Percentiles rank a stretch among this genome's conserved stretches.
Evolutionary conservation across 1,140 invertebrate genomes (phyloP).

Genomic region (Mya arenaria): DNA sequence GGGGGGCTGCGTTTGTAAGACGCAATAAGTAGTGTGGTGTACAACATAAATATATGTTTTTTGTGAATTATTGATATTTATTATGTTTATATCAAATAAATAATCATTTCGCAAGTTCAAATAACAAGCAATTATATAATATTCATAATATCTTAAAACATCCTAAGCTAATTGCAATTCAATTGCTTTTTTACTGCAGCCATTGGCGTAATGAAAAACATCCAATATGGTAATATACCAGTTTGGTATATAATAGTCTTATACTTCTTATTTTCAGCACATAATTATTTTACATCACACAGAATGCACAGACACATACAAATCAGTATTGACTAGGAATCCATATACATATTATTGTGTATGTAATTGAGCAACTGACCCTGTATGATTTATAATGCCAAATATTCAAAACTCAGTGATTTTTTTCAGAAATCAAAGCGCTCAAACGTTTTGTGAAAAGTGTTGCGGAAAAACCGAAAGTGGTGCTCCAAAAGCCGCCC

Average conservation of each 20-base stretch:
- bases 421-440: not conserved
- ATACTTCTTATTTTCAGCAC: not conserved
- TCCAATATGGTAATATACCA: too few species aligned
- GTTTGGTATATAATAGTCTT: not conserved
- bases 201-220: too few species aligned
- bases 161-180: too few species aligned
- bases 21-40: too few species aligned
- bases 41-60: too few species aligned
- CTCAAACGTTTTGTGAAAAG: conserved; percentile 49
- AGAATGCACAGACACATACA: not conserved
- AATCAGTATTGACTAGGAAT: not conserved
- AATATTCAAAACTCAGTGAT: not conserved
- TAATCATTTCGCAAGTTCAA: too few species aligned
- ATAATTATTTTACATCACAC: not conserved
- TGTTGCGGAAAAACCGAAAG: conserved; percentile 51
- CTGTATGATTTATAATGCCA: not conserved
- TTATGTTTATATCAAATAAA: too few species aligned
- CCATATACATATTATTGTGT: not conserved
- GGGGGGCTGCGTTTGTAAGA: too few species aligned
- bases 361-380: not conserved
- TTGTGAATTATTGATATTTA: too few species aligned
- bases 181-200: too few species aligned
- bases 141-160: too few species aligned
- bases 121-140: too few species aligned
- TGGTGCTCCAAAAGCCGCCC: conserved; percentile 17